These are phyloP conservation scores for Romanogobio albipinnatus DNA, from an alignment of 2,113 vertebrate species.

Conservation along the genomic window DNA sequence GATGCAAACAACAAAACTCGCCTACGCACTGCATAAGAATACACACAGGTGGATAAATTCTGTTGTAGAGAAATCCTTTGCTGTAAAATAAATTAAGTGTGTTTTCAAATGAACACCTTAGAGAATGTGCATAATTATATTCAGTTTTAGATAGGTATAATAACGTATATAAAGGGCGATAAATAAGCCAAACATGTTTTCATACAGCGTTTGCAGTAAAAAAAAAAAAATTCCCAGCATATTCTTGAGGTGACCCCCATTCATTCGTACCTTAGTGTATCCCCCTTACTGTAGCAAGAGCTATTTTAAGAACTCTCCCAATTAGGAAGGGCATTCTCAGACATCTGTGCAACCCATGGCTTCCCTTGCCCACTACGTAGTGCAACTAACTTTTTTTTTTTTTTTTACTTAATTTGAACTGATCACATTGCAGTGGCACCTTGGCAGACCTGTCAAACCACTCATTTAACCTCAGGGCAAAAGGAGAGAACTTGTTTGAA, in stretches of 20 bases:
- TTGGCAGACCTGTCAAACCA: not conserved
- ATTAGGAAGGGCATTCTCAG: conserved; percentile 54
- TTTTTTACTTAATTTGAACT: not conserved
- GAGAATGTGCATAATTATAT: not conserved
- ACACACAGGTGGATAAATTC: not conserved
- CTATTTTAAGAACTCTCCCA: conserved; percentile 73
- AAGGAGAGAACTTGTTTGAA: not conserved
- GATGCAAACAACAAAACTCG: not conserved
- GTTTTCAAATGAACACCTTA: not conserved
- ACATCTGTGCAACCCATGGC: conserved; percentile 65
- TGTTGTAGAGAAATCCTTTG: not conserved
- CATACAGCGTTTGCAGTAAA: not conserved
- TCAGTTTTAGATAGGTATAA: not conserved
- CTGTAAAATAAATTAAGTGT: not conserved
- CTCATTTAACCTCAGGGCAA: not conserved
- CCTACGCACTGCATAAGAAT: not conserved
- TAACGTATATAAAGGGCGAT: not conserved
- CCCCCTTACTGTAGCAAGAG: conserved; percentile 65
- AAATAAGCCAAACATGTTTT: not conserved
- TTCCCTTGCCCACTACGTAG: conserved; percentile 11
- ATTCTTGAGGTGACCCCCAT: conserved; percentile 43
- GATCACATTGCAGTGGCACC: not conserved
- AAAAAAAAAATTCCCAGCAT: not conserved
- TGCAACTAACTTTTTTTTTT: conserved; percentile 11
- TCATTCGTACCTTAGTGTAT: conserved; percentile 46